Percentiles rank a stretch among this genome's conserved stretches.
Conservation (phyloP, 35 echinoderm and acorn worm genomes). For the Stichopus chloronotus region DNA sequence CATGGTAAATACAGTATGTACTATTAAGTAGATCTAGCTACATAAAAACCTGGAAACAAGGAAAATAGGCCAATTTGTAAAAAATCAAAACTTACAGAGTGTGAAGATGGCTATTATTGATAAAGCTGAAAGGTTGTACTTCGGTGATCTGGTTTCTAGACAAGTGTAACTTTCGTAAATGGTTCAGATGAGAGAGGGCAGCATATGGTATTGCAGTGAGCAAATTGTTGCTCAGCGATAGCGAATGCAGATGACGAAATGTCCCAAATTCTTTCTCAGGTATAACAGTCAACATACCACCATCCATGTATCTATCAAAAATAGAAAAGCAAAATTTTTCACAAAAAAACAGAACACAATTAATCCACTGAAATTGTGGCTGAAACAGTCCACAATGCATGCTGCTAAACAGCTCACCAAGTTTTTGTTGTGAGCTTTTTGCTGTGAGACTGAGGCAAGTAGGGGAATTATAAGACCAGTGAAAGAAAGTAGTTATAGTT, state of each 20-base stretch:
- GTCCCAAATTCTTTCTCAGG: not conserved
- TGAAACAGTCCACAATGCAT: too few species aligned
- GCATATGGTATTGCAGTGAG: slow-evolving; percentile 13
- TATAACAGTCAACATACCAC: not conserved
- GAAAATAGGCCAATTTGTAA: not conserved
- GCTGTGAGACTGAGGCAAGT: too few species aligned
- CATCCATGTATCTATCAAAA: slow-evolving; percentile 48
- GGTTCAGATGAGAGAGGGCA: slow-evolving; percentile 10
- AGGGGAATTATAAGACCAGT: too few species aligned
- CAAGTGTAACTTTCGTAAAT: slow-evolving; percentile 14
- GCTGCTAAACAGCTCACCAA: too few species aligned
- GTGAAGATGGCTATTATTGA: slow-evolving; percentile 2
- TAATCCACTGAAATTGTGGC: too few species aligned
- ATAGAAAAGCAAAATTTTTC: not conserved
- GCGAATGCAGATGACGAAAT: not conserved
- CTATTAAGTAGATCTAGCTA: not conserved
- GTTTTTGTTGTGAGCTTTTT: too few species aligned
- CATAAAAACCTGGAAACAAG: not conserved
- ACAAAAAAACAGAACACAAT: not conserved
- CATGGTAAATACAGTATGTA: too few species aligned
- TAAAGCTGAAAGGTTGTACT: slow-evolving; percentile 8
- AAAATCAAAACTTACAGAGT: slow-evolving; percentile 32
- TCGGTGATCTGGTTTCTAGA: slow-evolving; percentile 15
- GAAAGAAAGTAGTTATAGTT: too few species aligned
- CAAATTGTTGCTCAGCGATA: slow-evolving; percentile 8